phyloP scores from a whole-genome alignment of 2,888 invertebrate species.

The Adelphocoris suturalis region DNA sequence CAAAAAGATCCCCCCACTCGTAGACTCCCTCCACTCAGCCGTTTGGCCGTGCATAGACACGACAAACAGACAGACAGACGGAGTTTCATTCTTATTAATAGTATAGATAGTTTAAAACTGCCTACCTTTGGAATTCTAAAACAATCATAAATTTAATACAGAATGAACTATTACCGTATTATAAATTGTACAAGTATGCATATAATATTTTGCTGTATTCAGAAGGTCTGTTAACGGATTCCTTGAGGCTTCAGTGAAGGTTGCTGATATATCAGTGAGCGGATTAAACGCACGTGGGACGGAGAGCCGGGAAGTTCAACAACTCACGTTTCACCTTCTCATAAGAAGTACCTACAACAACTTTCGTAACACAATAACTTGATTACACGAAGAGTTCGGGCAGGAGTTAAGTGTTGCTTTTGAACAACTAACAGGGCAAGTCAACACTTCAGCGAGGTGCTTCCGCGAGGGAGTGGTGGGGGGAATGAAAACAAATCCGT shows the following conservation, averaged over 20 bases:
- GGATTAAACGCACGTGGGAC: constrained; percentile 1
- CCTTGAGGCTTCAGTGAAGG: not conserved
- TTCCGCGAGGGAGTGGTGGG: not conserved
- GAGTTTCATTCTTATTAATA: no score
- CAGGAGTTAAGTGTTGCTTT: constrained; percentile 19
- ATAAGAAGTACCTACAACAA: constrained; percentile 14
- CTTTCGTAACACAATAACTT: constrained; percentile 26
- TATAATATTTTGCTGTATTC: not conserved
- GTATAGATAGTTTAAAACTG: no score
- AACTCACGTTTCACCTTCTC: constrained; percentile 34
- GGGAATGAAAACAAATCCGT: constrained; percentile 10
- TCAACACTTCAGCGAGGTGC: constrained; percentile 13
- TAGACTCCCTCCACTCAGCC: no score
- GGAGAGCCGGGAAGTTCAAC: not conserved
- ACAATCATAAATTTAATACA: no score
- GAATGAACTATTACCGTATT: no score
- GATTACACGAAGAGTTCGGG: not conserved
- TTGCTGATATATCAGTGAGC: constrained; percentile 2
- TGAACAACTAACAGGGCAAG: constrained; percentile 21
- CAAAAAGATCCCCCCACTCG: no score
- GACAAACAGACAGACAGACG: no score
- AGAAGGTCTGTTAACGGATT: not conserved
- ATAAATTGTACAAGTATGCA: no score
- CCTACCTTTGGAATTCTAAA: no score
- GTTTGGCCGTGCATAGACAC: no score